phyloP scores from a whole-genome alignment of 2,888 invertebrate genomes.

The Ophion ellenae region DNA sequence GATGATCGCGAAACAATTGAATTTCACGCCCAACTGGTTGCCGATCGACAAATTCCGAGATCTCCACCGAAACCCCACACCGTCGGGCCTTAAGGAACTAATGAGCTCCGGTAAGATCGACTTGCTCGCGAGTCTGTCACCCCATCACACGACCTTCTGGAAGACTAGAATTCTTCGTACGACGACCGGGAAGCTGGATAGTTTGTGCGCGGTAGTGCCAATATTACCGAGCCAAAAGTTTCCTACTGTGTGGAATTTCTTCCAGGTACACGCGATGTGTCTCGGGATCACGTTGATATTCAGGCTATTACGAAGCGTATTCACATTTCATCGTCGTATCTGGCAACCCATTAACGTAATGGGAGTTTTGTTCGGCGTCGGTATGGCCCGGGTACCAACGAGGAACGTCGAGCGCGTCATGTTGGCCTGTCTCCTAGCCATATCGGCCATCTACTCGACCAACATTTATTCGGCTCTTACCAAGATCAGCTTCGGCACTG shows the following conservation, averaged over 20 bases:
- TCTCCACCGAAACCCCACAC: background rate
- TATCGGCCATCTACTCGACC: slow-evolving; percentile 60
- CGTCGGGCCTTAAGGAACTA: background rate
- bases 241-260: background rate
- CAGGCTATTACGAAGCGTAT: slow-evolving; percentile 11
- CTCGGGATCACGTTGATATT: slow-evolving; percentile 40
- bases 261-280: slow-evolving; percentile 26
- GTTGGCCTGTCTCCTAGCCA: slow-evolving; percentile 45
- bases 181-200: background rate
- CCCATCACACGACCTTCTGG: slow-evolving; percentile 21
- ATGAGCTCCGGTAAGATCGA: slow-evolving; percentile 51
- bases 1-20: slow-evolving; percentile 46
- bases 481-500: slow-evolving; percentile 26
- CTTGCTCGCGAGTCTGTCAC: background rate
- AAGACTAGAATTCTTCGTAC: background rate
- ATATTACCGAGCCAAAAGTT: background rate
- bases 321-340: slow-evolving; percentile 51
- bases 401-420: slow-evolving; percentile 53
- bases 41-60: background rate
- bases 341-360: slow-evolving; percentile 56
- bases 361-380: slow-evolving; percentile 54
- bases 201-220: slow-evolving; percentile 6
- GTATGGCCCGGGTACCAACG: slow-evolving; percentile 30
- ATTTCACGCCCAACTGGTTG: slow-evolving; percentile 61
- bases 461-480: slow-evolving; percentile 63